phyloP scores from a whole-genome alignment of 2,113 vertebrate species.

The Coturnix japonica region DNA sequence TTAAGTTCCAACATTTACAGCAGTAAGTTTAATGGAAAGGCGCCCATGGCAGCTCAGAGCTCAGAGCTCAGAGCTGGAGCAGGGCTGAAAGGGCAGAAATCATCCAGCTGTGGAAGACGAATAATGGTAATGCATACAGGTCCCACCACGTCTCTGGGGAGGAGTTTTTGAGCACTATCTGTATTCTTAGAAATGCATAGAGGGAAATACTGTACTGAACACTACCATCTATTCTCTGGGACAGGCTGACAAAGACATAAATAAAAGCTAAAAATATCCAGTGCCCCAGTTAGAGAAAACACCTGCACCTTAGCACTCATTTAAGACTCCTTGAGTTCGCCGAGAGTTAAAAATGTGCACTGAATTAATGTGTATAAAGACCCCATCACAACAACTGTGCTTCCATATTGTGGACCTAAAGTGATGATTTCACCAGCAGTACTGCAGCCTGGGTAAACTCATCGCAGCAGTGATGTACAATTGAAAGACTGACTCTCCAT shows the following conservation, averaged over 20 bases:
- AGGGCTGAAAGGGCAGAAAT: conserved; percentile 63
- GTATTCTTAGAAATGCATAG: conserved; percentile 54
- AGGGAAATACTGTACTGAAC: neutral
- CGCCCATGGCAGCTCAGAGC: conserved; percentile 31
- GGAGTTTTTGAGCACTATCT: conserved; percentile 62
- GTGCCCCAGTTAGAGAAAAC: conserved; percentile 21
- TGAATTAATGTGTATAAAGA: neutral
- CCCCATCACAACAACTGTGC: neutral
- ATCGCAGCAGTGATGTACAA: neutral
- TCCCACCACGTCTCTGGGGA: conserved; percentile 62
- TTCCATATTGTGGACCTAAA: neutral
- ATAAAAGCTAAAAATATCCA: conserved; percentile 48
- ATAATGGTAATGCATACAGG: conserved; percentile 72
- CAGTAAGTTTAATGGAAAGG: neutral
- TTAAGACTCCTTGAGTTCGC: neutral
- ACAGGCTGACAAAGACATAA: conserved; percentile 24
- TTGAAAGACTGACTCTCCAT: neutral
- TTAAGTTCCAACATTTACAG: conserved; percentile 16
- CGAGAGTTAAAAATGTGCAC: neutral
- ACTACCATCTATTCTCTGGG: conserved; percentile 28
- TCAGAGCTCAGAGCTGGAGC: conserved; percentile 39
- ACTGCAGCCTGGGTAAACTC: neutral
- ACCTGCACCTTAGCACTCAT: conserved; percentile 45
- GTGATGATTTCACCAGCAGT: neutral
- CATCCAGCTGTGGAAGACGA: conserved; percentile 82